A percentile compares a stretch with the other conserved stretches of the same genome.
Evolutionary conservation across 2,113 vertebrate species (phyloP).

Genomic region (Leucosticte australis): DNA sequence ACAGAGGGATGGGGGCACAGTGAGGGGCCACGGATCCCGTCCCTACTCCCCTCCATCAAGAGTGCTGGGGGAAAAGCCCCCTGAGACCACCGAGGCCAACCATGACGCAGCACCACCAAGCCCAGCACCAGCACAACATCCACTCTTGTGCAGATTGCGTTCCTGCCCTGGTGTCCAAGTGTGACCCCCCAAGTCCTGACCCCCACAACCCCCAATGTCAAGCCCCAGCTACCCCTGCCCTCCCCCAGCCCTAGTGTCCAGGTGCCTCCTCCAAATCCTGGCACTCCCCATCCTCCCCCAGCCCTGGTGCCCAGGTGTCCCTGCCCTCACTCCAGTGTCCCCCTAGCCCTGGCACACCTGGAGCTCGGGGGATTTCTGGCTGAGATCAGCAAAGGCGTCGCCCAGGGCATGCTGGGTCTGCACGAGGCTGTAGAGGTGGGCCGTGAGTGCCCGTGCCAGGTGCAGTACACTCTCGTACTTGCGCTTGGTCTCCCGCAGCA

Average conservation of each 20-base stretch:
- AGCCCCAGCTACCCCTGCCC: no score
- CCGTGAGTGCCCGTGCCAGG: slow-evolving; percentile 87
- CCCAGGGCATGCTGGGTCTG: slow-evolving; percentile 96
- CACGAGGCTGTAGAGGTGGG: slow-evolving; percentile 96
- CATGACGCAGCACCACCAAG: rapidly evolving
- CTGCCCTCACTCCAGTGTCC: not conserved
- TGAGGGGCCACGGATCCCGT: not conserved
- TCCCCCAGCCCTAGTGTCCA: not conserved
- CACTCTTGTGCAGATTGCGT: rapidly evolving
- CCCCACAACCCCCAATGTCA: no score
- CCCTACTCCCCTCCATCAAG: not conserved
- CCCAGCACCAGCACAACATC: not conserved
- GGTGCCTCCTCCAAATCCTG: not conserved
- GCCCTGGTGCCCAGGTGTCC: not conserved
- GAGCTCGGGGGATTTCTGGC: slow-evolving; percentile 97
- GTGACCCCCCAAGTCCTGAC: no score
- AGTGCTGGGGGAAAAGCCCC: not conserved
- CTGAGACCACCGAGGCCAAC: not conserved
- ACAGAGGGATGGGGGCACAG: not conserved
- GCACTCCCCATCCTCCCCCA: no score
- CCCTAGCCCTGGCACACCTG: slow-evolving; percentile 37
- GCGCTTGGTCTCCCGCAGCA: slow-evolving; percentile 92
- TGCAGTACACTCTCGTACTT: slow-evolving; percentile 92
- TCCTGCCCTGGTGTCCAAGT: not conserved
- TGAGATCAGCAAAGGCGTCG: slow-evolving; percentile 95